phyloP scores from a whole-genome alignment of 2,113 vertebrate species.

The Lophotis ruficrista region DNA sequence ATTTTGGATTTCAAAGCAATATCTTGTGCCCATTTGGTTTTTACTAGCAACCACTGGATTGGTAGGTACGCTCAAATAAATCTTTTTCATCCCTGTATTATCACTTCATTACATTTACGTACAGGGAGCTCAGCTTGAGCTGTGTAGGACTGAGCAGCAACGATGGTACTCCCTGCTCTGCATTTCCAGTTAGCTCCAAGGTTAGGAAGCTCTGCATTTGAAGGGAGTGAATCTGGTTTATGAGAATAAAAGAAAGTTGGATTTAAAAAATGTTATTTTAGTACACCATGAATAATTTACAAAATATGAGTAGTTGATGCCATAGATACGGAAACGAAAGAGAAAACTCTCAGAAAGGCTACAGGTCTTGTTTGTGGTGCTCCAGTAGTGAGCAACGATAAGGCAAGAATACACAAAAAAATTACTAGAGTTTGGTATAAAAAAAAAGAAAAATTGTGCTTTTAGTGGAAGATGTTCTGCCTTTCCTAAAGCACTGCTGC shows the following conservation, averaged over 20 bases:
- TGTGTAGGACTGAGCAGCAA: neutral
- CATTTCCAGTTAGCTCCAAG: neutral
- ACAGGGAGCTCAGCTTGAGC: neutral
- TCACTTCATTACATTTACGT: neutral
- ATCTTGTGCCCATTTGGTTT: neutral
- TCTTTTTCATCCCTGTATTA: neutral
- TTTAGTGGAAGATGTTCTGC: neutral
- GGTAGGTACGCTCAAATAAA: neutral
- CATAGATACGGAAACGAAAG: neutral
- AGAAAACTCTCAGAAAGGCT: neutral
- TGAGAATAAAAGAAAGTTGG: neutral
- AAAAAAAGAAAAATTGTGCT: neutral
- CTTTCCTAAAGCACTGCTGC: neutral
- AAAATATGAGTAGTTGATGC: neutral
- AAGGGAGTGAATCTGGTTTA: neutral
- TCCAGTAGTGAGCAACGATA: neutral
- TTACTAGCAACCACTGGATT: neutral
- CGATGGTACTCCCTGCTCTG: neutral
- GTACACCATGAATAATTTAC: neutral
- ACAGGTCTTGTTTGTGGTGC: neutral
- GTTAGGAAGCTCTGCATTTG: neutral
- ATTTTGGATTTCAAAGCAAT: neutral
- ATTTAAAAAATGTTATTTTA: neutral
- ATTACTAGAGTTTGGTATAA: neutral
- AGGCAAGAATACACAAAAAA: neutral